phyloP scores from a whole-genome alignment of 2,113 vertebrate species.

The Lycocorax pyrrhopterus region DNA sequence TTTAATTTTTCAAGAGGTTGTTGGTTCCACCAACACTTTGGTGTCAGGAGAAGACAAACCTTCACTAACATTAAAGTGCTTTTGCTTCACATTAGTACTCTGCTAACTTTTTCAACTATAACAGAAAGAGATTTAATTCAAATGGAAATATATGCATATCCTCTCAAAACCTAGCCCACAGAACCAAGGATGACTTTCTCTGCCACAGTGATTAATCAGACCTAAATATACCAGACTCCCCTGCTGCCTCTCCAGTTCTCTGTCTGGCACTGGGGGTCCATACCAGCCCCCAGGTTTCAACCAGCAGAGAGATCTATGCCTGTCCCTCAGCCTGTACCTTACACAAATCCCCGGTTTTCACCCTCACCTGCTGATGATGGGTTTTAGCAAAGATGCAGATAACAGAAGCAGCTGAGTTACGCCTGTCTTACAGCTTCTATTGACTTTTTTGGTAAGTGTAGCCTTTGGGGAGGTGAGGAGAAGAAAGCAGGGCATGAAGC shows the following conservation, averaged over 20 bases:
- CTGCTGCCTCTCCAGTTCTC: background rate
- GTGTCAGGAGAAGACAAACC: background rate
- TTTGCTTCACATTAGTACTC: background rate
- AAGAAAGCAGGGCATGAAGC: background rate
- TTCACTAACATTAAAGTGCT: background rate
- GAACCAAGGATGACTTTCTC: background rate
- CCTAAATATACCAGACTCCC: background rate
- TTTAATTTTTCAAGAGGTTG: background rate
- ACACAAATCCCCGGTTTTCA: background rate
- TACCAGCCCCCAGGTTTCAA: background rate
- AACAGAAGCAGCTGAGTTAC: background rate
- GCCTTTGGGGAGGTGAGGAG: background rate
- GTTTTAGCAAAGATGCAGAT: background rate
- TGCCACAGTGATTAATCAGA: background rate
- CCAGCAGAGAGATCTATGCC: background rate
- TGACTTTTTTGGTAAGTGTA: background rate
- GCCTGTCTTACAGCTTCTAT: background rate
- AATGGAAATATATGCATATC: background rate
- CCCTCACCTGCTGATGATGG: background rate
- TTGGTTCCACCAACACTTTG: background rate
- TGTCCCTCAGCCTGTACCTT: background rate
- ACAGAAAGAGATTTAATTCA: background rate
- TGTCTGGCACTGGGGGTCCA: background rate
- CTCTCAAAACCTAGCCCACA: background rate
- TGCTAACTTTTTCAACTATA: background rate